These are phyloP conservation scores for Pseudolaguvia tuberculata DNA, from an alignment of 2,113 vertebrate species.

Conservation along the genomic window DNA sequence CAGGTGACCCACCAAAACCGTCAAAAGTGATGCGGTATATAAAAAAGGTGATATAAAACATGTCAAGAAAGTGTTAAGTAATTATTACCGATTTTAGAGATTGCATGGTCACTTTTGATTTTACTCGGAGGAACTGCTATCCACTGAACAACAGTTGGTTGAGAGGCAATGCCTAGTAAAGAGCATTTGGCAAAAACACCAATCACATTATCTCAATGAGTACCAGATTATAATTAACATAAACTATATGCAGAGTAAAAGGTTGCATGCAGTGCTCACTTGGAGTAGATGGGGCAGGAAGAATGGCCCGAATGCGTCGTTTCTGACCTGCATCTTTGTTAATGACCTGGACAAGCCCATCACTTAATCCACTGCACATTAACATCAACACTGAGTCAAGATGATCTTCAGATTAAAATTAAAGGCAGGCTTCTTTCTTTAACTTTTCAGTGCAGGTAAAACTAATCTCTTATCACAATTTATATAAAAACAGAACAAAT, in stretches of 20 bases:
- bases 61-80: not conserved
- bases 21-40: not conserved
- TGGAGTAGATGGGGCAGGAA: slow-evolving; percentile 75
- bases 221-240: not conserved
- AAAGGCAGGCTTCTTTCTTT: not conserved
- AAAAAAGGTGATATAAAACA: not conserved
- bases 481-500: not conserved
- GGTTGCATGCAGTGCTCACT: slow-evolving; percentile 52
- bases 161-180: slow-evolving; percentile 1
- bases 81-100: slow-evolving; percentile 51
- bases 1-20: not conserved
- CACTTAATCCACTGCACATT: slow-evolving; percentile 21
- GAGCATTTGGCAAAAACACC: not conserved
- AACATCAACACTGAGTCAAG: not conserved
- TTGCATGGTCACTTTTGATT: slow-evolving; percentile 43
- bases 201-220: too few species aligned
- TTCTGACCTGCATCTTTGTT: slow-evolving; percentile 65
- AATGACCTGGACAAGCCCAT: slow-evolving; percentile 7
- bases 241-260: not conserved
- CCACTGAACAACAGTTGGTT: slow-evolving; percentile 60
- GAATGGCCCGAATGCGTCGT: slow-evolving; percentile 84
- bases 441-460: not conserved
- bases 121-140: slow-evolving; percentile 61
- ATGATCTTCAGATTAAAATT: not conserved
- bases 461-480: not conserved